Evolutionary conservation across 2,888 invertebrate species (phyloP), one percentile per base, ranked within the genome.

Genomic region (Oxytorus armatus): DNA sequence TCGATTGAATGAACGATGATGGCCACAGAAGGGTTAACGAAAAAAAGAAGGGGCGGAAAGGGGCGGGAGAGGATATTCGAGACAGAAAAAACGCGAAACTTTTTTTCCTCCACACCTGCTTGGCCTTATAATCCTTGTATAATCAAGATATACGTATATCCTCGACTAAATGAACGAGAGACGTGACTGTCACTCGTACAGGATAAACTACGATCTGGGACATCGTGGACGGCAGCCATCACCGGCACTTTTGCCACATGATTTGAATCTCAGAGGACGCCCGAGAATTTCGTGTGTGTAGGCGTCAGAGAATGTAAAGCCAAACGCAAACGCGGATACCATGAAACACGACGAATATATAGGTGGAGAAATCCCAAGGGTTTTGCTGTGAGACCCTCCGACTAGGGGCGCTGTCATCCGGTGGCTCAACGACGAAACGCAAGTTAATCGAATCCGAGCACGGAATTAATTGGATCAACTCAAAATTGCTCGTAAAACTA

Each of bases 221-320:
- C 79, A 75, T 75, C 59, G 70, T 66, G 70, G 42, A 57, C 23
- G 51, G 53, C 51, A 53, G 53, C 51, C n/a, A 51, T 61, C 63
- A 42, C 39, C 73, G 75, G 79, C 59, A 70, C 75, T 75, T 53
- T 49, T 25, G 55, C 53, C 72, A 79, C 79, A 75, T 79, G 79
- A 75, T 79, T 75, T 70, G 79, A 79, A 79, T 75, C 49, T 42
- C 59, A 53, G 36, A 44, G 59, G 42, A 47, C 47, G 36, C 42
- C 53, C 16, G 51, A 29, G 47, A 75, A n/a, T n/a, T 44, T 65
- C 57, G 49, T 51, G 16, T 33, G 33, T 59, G 21, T 49, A 49
- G 44, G 29, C 36, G 39, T 53, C 11, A 18, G 61, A 29, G 42
- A n/a, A n/a, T n/a, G n/a, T n/a, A n/a, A n/a, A n/a, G n/a, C n/a